Percentiles rank a stretch among this genome's conserved stretches.
Conservation (phyloP, 1,140 invertebrate species). For the Cecropterus lyciades region DNA sequence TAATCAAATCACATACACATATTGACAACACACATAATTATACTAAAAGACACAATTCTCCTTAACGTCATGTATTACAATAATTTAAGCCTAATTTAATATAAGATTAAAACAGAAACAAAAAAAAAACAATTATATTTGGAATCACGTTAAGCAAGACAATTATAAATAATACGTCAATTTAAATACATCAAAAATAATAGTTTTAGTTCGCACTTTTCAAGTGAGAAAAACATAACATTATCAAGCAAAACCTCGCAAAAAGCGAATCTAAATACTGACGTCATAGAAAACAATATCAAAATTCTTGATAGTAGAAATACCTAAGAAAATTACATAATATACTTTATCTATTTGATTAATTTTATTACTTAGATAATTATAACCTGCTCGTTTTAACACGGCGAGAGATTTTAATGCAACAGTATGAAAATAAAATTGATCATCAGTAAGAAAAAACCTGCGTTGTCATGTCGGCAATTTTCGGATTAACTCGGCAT, state of each 20-base stretch:
- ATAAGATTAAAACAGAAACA: neutral
- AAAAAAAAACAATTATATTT: slow-evolving; percentile 15
- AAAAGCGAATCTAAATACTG: slow-evolving; percentile 21
- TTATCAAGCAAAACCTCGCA: slow-evolving; percentile 14
- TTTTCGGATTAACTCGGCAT: no score
- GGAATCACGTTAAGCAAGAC: slow-evolving; percentile 17
- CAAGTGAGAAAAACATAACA: slow-evolving; percentile 3
- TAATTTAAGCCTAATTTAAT: slow-evolving; percentile 3
- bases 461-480: no score
- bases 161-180: slow-evolving; percentile 1
- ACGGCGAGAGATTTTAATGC: no score
- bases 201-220: slow-evolving; percentile 4
- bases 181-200: slow-evolving; percentile 13
- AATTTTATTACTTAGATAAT: no score
- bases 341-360: no score
- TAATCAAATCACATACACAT: no score
- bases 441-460: no score
- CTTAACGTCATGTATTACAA: neutral
- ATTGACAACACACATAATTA: no score
- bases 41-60: slow-evolving; percentile 20
- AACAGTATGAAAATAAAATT: no score
- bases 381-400: no score
- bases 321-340: no score
- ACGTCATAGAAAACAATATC: slow-evolving; percentile 32
- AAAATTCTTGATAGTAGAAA: no score